Base-by-base conservation (phyloP, 2,888 invertebrate genomes). In the Bombylius major region DNA sequence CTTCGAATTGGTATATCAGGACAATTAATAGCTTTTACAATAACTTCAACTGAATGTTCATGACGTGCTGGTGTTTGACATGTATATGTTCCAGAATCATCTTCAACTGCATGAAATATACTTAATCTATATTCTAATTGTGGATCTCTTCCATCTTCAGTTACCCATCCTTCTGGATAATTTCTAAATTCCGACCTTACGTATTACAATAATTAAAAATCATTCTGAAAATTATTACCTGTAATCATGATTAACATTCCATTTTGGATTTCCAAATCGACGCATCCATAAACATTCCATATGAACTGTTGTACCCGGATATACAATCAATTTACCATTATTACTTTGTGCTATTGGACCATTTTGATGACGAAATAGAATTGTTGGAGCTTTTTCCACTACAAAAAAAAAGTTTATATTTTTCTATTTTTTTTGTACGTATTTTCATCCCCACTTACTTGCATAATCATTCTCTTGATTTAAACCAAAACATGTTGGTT, bases 201-300 rank as follows among this genome's bases (percentile, higher is more conserved):
- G 34, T 46, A 50, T 54, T 44, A 50, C 44, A 36, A 50, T 50
- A 46, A 31, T 55, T 55, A 14, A 13, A 45, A 50, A 23, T 14
- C 13, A 36, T 33, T 34, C 5, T n/a, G 31, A 48, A 47, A 39
- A 47, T 60, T 61, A 65, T 64, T 60, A 69, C 68, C 82, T 70
- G 59, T 81, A 80, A 63, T 79, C 77, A 63, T 82, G 83, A 51
- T 83, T 85, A 62, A 84, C 80, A 59, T 84, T 86, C 91, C 91
- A 91, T 69, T 86, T 87, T 0, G 91, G 91, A 65, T 86, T 84
- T 0, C 91, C 91, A 68, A 89, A 89, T 56, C 89, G 78, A 58
- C 89, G 76, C 76, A 89, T 87, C 89, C 90, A 91, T 11, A 91
- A 77, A 63, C 91, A 91, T 70, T 91, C 91, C 86, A 91, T 88